Base-by-base conservation (phyloP, 35 echinoderm and acorn worm genomes). In the Ophioderma brevispina region DNA sequence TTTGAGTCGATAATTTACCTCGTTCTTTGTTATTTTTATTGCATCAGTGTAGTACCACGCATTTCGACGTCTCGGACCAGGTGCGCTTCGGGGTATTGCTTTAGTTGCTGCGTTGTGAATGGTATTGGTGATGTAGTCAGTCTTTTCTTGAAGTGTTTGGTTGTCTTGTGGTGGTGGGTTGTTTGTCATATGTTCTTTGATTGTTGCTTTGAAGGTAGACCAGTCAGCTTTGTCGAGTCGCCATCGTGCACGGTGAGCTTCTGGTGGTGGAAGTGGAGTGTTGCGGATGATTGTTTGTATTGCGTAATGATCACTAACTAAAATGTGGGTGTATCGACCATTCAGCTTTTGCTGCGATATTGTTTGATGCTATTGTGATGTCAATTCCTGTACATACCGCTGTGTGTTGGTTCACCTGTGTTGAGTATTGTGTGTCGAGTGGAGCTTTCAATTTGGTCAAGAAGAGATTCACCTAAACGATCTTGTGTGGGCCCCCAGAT, bases 391-490 rank as follows among this genome's bases (percentile, higher is more conserved):
- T 79, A 25, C 77, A 17, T 17, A 13, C 4, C n/a, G n/a, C n/a
- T 31, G 77, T 79, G 77, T 79, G 77, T 79, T 79, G 77, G 77
- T 79, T 79, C 77, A 1, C 77, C 77, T 79, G 77, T 35, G 77
- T 79, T 79, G 4, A 79, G 77, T 35, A 79, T 79, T 35, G 77
- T 36, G 32, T 79, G 77, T 5, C 33, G 34, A 6, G 33, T 25
- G 13, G 77, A 2, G 34, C 4, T 18, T 79, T 79, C 77, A 25
- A 79, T 79, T 39, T 79, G 77, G 13, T 79, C 77, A 35, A 79
- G 77, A 11, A 79, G 77, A 79, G 4, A 5, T 79, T 14, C 34
- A 3, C 77, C 77, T 35, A 14, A 21, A 79, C 6, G 33, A 79
- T 79, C 77, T 39, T 79, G 77, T 3, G 77, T 35, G 11, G 77